Conservation (phyloP, 2,797 vertebrate species). For the Gallinago stenura region DNA sequence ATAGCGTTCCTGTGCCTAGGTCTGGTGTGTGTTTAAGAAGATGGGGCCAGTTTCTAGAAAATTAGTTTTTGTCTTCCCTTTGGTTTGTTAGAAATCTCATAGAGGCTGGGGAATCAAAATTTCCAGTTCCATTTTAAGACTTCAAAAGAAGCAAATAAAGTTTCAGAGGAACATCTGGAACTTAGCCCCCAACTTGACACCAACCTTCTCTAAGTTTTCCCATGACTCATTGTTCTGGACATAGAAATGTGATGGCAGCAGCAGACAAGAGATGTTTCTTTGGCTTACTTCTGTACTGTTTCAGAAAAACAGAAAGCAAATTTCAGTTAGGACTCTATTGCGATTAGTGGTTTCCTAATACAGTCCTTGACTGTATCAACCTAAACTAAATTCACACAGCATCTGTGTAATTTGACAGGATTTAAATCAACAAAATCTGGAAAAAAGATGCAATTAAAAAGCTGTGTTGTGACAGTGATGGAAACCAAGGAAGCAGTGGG, state of each 20-base stretch:
- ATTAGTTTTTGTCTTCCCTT: neutral
- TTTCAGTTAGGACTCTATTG: neutral
- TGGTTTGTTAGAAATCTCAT: neutral
- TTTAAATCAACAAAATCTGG: constrained; percentile 14
- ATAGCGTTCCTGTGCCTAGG: neutral
- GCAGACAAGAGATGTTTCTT: neutral
- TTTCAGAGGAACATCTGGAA: neutral
- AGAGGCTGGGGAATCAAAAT: neutral
- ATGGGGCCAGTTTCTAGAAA: neutral
- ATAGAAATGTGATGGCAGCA: neutral
- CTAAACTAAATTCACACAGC: neutral
- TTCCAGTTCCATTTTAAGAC: neutral
- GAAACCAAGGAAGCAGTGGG: neutral
- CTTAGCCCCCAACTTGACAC: neutral
- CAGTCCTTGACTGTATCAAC: neutral
- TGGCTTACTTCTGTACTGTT: neutral
- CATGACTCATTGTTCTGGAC: neutral
- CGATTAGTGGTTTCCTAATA: neutral
- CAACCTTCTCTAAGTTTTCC: neutral
- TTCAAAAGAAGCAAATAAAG: neutral
- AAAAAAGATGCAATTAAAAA: neutral
- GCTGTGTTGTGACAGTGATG: neutral
- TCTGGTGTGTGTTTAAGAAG: neutral
- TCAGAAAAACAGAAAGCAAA: neutral
- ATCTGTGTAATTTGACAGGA: neutral